Conservation (phyloP, 1,140 invertebrate species). For the Ostrea denselamellosa region DNA sequence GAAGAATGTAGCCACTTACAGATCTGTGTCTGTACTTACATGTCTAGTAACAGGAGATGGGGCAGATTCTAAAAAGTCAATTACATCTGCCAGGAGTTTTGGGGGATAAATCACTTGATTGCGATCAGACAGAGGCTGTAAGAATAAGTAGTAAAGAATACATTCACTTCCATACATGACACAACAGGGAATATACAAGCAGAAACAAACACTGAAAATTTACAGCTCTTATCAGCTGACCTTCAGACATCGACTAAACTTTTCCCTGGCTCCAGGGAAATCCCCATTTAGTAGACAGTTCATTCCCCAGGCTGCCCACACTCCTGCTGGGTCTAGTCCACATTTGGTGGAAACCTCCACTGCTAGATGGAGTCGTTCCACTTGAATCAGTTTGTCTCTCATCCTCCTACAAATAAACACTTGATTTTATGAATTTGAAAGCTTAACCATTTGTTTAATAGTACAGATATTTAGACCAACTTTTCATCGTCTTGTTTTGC, state of each 20-base stretch:
- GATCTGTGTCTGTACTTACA: neutral
- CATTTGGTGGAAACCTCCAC: slow-evolving; percentile 91
- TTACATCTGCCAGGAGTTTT: slow-evolving; percentile 68
- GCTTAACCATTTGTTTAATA: neutral
- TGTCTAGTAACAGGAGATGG: slow-evolving; percentile 37
- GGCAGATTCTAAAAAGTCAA: slow-evolving; percentile 73
- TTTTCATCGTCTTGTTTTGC: no score
- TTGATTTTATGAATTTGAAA: neutral
- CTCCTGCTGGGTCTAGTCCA: slow-evolving; percentile 87
- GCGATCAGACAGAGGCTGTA: slow-evolving; percentile 68
- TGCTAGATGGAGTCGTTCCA: slow-evolving; percentile 90
- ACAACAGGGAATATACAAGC: neutral
- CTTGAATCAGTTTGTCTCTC: slow-evolving; percentile 85
- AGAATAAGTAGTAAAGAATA: slow-evolving; percentile 14
- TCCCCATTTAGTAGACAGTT: slow-evolving; percentile 89
- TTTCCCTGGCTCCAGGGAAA: slow-evolving; percentile 85
- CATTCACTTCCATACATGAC: neutral
- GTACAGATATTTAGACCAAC: no score
- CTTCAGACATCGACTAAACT: slow-evolving; percentile 79
- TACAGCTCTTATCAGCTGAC: slow-evolving; percentile 56
- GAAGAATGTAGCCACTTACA: no score
- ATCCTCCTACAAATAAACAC: slow-evolving; percentile 77
- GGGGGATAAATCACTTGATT: slow-evolving; percentile 65
- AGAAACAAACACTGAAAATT: neutral
- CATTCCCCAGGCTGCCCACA: slow-evolving; percentile 92